These are phyloP conservation scores for Hypolimnas misippus DNA, from an alignment of 2,888 invertebrate genomes.

Conservation along the genomic window DNA sequence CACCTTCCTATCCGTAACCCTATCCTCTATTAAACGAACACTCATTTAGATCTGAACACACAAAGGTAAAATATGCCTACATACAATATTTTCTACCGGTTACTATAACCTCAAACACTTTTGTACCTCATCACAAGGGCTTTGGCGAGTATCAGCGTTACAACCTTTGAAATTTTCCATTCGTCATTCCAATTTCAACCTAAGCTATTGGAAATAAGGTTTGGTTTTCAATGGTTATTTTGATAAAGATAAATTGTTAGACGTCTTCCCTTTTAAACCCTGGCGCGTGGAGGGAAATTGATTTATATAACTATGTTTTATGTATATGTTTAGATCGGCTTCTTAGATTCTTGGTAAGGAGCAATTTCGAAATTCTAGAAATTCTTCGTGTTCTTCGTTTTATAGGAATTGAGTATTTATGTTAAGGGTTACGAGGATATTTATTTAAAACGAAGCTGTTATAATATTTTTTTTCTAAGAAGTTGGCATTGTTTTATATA, in stretches of 20 bases:
- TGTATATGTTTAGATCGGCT: conserved; percentile 5
- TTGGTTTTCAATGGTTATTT: conserved; percentile 34
- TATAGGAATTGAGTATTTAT: not conserved
- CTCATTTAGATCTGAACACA: not conserved
- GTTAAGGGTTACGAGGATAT: not conserved
- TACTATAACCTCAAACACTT: conserved; percentile 61
- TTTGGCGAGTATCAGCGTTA: conserved; percentile 48
- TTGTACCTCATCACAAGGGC: conserved; percentile 63
- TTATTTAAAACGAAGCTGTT: not conserved
- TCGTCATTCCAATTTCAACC: conserved; percentile 17
- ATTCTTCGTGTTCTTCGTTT: conserved; percentile 4
- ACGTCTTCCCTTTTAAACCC: conserved; percentile 37
- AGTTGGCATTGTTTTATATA: too few relatives aligned
- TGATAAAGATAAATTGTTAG: conserved; percentile 35
- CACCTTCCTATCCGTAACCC: too few relatives aligned
- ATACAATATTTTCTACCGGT: conserved; percentile 57
- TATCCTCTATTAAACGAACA: not conserved
- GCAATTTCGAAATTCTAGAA: conserved; percentile 12
- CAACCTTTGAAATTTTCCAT: conserved; percentile 44
- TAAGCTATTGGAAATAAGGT: not conserved
- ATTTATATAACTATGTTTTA: conserved; percentile 56
- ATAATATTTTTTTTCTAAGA: too few relatives aligned
- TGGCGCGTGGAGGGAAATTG: conserved; percentile 56
- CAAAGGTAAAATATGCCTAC: conserved; percentile 20
- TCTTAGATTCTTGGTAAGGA: conserved; percentile 15